These are phyloP conservation scores for Theretra japonica DNA, from an alignment of 2,888 invertebrate species.

Conservation along the genomic window DNA sequence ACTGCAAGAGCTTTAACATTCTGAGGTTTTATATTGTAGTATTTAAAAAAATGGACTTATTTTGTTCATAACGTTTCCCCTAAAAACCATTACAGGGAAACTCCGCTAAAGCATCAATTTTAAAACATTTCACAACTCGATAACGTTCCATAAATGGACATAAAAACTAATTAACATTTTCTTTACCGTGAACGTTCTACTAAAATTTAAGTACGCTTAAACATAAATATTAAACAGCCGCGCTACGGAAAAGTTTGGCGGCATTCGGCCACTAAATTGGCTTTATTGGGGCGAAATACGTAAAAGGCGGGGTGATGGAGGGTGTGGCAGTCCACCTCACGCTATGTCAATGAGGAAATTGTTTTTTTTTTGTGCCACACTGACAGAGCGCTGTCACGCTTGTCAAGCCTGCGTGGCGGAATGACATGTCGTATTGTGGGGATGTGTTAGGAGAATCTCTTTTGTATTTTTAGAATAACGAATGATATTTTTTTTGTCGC, in stretches of 20 bases:
- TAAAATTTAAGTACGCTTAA: slow-evolving; percentile 23
- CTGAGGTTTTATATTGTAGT: neutral
- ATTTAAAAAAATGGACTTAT: neutral
- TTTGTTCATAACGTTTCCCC: neutral
- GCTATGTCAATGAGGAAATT: slow-evolving; percentile 30
- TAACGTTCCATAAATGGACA: slow-evolving; percentile 11
- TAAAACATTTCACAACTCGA: slow-evolving; percentile 10
- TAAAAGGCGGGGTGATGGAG: slow-evolving; percentile 17
- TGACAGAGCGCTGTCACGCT: neutral
- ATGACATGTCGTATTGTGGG: too few relatives aligned
- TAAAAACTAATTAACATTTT: slow-evolving; percentile 24
- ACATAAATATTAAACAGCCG: slow-evolving; percentile 45
- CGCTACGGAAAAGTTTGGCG: slow-evolving; percentile 44
- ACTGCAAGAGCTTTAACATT: too few relatives aligned
- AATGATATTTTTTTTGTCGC: too few relatives aligned
- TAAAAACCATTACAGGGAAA: slow-evolving; percentile 6
- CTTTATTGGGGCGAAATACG: slow-evolving; percentile 49
- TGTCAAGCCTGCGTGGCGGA: neutral
- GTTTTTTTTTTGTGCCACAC: slow-evolving; percentile 20
- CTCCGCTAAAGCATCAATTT: slow-evolving; percentile 11
- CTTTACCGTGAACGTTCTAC: slow-evolving; percentile 20
- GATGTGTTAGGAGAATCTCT: neutral
- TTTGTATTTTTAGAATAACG: too few relatives aligned
- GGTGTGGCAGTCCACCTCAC: slow-evolving; percentile 12
- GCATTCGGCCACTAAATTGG: slow-evolving; percentile 48